Conservation (phyloP, 2,888 invertebrate genomes). For the Teleiodes luculella region DNA sequence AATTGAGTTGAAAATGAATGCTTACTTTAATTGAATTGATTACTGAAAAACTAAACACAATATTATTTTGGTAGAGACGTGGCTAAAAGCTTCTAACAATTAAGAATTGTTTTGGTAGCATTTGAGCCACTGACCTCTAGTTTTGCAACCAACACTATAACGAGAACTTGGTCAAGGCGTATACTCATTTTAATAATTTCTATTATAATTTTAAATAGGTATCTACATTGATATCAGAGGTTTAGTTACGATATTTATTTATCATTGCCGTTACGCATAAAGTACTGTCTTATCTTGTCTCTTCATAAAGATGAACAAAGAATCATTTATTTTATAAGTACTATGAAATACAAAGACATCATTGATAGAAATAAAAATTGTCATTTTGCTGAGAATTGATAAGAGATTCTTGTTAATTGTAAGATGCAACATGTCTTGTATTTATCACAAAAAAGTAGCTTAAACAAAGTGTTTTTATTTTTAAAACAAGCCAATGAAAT, state of each 20-base stretch:
- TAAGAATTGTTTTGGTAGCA: neutral
- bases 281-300: constrained; percentile 1
- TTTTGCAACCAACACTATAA: constrained; percentile 5
- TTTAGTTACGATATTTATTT: neutral
- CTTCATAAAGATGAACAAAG: constrained; percentile 2
- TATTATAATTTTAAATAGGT: neutral
- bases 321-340: neutral
- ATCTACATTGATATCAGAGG: neutral
- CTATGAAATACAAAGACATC: neutral
- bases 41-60: no score
- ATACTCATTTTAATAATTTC: neutral
- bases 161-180: constrained; percentile 18
- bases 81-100: constrained; percentile 6
- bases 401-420: constrained; percentile 15
- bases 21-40: no score
- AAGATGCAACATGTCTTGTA: no score
- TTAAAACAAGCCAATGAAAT: no score
- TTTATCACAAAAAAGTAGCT: no score
- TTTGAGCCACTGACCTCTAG: constrained; percentile 8
- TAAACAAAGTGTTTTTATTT: no score
- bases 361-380: constrained; percentile 21
- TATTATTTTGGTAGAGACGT: no score
- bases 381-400: constrained; percentile 29
- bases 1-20: no score
- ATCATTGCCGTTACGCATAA: neutral